Conservation (phyloP, 2,113 vertebrate genomes). For the Mustelus asterias region DNA sequence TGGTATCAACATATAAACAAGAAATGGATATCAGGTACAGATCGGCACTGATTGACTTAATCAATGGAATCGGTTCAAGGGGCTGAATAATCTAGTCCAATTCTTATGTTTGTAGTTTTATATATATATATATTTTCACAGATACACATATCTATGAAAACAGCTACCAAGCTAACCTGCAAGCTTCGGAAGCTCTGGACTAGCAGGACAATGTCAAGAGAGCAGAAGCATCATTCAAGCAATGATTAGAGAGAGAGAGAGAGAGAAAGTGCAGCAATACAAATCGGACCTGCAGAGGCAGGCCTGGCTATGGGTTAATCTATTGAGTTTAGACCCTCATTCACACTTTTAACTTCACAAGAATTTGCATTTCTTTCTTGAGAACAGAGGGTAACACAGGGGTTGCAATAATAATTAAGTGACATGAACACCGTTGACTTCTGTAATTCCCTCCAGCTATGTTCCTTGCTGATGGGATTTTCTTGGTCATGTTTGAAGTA, state of each 20-base stretch:
- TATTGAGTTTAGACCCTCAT: background rate
- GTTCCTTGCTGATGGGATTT: background rate
- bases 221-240: background rate
- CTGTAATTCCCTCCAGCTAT: constrained; percentile 10
- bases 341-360: background rate
- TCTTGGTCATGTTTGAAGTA: background rate
- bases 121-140: background rate
- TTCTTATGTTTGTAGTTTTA: background rate
- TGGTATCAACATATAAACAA: background rate
- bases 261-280: background rate
- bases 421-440: background rate
- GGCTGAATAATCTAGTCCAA: background rate
- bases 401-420: constrained; percentile 4
- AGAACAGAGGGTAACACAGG: background rate
- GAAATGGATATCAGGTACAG: background rate
- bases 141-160: too few relatives aligned
- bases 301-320: background rate
- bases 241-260: background rate
- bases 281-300: background rate
- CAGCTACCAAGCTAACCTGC: background rate
- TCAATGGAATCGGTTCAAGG: background rate
- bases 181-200: background rate
- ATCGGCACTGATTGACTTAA: background rate
- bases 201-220: background rate
- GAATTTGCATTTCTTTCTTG: background rate